Evolutionary conservation across 2,888 invertebrate genomes (phyloP), one percentile per base, ranked within the genome.

Genomic region (Drosophila bunnanda): DNA sequence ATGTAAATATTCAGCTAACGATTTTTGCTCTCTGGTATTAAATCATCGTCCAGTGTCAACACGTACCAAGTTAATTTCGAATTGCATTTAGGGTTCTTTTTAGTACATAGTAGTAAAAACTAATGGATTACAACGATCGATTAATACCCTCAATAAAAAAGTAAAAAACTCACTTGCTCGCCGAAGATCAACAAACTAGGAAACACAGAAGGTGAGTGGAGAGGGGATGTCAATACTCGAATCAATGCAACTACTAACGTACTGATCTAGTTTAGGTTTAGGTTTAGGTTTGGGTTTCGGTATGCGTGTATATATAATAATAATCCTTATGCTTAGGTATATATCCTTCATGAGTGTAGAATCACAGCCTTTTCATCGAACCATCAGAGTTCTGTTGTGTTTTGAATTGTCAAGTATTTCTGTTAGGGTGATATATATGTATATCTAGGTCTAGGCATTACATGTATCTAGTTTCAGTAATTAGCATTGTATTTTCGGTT

Each of bases 331-430:
- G 59, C 59, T 46, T 73, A 76, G 55, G 59, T 83, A 74, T 78
- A 76, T 79, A 76, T 77, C 80, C 88, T 80, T 80, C 82, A 88
- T 88, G 88, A 88, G 88, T 88, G 89, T 88, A 88, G 82, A 88
- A 89, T 88, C 88, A 88, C 88, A 88, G 88, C 89, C 88, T 84
- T 89, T 85, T 83, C 71, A 75, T 72, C 69, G 77, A 82, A 88
- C 87, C 75, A 81, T 72, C 87, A 67, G 34, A 54, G 79, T 71
- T 76, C 73, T 73, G 74, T 82, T 82, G 76, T 84, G 64, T 66
- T 66, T 78, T 78, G 67, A 85, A 83, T 83, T 86, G 78, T 83
- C 82, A 80, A 80, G 82, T 87, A 80, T 58, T 77, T 71, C 71
- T 57, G 30, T 59, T 75, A 36, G 48, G 59, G 46, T 77, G 64